phyloP scores from a whole-genome alignment of 1,140 invertebrate genomes.

The Monochamus saltuarius region DNA sequence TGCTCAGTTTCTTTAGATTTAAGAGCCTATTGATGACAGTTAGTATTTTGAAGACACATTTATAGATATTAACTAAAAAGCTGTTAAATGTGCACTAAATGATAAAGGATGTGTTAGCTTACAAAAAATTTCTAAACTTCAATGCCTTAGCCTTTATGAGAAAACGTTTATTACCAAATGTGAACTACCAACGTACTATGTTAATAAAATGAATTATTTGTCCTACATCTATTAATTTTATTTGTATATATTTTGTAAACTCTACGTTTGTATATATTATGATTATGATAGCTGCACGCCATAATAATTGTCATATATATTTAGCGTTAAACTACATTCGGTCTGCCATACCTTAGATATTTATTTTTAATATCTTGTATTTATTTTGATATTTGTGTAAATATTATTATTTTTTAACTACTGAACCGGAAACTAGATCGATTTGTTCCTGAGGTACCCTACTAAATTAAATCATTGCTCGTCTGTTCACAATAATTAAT shows the following conservation, averaged over 20 bases:
- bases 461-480: slow-evolving; percentile 15
- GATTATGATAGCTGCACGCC: slow-evolving; percentile 4
- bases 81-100: too few species aligned
- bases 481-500: background rate
- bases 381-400: slow-evolving; percentile 22
- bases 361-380: slow-evolving; percentile 4
- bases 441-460: slow-evolving; percentile 26
- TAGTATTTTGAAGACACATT: too few species aligned
- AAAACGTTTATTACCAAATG: too few species aligned
- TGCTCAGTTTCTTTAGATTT: too few species aligned
- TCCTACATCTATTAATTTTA: slow-evolving; percentile 3
- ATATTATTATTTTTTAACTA: slow-evolving; percentile 24
- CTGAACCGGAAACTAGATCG: background rate
- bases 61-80: too few species aligned
- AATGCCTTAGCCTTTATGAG: too few species aligned
- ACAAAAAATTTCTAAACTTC: too few species aligned
- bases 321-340: slow-evolving; percentile 1
- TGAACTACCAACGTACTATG: too few species aligned
- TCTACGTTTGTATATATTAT: slow-evolving; percentile 6
- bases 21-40: too few species aligned
- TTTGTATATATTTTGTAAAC: slow-evolving; percentile 16
- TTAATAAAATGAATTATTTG: too few species aligned
- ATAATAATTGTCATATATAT: slow-evolving; percentile 1
- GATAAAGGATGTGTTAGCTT: too few species aligned
- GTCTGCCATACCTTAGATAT: slow-evolving; percentile 11